Conservation (phyloP, 1,140 invertebrate species). For the Propsilocerus akamusi region DNA sequence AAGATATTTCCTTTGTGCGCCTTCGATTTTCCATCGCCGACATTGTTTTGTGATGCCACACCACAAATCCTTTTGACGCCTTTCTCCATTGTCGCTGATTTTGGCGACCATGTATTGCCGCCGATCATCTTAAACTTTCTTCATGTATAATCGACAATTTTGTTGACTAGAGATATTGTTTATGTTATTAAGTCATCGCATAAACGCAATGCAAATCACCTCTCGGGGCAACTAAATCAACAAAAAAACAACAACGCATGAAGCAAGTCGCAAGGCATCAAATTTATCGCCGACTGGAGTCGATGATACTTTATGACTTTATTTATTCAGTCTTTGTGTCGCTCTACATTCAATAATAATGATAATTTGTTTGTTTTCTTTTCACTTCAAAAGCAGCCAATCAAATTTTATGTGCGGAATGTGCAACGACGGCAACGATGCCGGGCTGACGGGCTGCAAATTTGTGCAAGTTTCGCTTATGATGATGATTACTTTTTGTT, state of each 20-base stretch:
- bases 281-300: background rate
- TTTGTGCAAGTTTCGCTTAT: too few relatives aligned
- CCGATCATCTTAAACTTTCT: background rate
- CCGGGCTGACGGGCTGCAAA: background rate
- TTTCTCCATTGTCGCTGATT: background rate
- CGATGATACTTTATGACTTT: background rate
- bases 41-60: background rate
- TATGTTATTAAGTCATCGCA: background rate
- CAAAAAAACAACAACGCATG: background rate
- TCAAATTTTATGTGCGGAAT: background rate
- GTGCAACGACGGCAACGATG: background rate
- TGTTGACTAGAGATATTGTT: background rate
- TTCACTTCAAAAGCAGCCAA: background rate
- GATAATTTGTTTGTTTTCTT: background rate
- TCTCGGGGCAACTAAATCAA: background rate
- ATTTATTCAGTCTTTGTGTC: background rate
- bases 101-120: background rate
- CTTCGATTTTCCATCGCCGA: background rate
- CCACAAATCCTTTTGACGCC: too few relatives aligned
- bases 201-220: background rate
- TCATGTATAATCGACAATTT: background rate
- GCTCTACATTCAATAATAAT: background rate
- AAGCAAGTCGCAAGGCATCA: background rate
- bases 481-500: too few relatives aligned
- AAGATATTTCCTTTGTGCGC: background rate